Conservation (phyloP, 2,888 invertebrate species). For the Drosophila diplacantha region DNA sequence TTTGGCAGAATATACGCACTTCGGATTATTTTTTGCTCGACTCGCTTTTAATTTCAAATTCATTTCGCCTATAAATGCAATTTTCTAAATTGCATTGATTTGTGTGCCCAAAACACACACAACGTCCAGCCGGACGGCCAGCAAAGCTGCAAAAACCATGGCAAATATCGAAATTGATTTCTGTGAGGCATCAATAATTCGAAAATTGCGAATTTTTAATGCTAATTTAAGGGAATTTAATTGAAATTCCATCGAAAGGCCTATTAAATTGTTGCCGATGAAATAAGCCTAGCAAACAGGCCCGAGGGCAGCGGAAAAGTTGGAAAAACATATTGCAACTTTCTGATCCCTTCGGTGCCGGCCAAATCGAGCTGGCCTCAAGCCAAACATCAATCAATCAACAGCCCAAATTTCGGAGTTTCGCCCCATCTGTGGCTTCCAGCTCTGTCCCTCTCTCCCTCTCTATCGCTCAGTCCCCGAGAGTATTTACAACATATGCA, state of each 20-base stretch:
- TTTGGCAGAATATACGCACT: slow-evolving; percentile 32
- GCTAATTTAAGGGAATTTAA: slow-evolving; percentile 63
- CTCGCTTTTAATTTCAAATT: slow-evolving; percentile 51
- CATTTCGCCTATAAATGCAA: slow-evolving; percentile 54
- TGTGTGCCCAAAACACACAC: slow-evolving; percentile 28
- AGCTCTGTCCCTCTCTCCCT: slow-evolving; percentile 5
- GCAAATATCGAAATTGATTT: slow-evolving; percentile 54
- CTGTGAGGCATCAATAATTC: slow-evolving; percentile 38
- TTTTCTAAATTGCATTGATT: slow-evolving; percentile 66
- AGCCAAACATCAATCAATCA: slow-evolving; percentile 67
- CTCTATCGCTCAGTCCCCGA: slow-evolving; percentile 16
- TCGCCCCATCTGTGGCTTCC: slow-evolving; percentile 45
- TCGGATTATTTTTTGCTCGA: slow-evolving; percentile 13
- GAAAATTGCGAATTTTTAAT: slow-evolving; percentile 43
- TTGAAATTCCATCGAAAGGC: slow-evolving; percentile 42
- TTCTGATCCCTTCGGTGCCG: slow-evolving; percentile 52
- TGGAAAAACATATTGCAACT: slow-evolving; percentile 62
- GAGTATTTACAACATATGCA: slow-evolving; percentile 70
- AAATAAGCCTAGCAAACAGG: slow-evolving; percentile 42
- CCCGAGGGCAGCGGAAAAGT: slow-evolving; percentile 10
- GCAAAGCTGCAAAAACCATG: slow-evolving; percentile 31
- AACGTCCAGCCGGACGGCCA: slow-evolving; percentile 5
- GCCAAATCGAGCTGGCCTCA: slow-evolving; percentile 54
- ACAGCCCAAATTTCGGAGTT: slow-evolving; percentile 32
- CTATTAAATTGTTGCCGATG: slow-evolving; percentile 45